Base-by-base conservation (phyloP, 1,140 invertebrate species). In the Pseudomyrmex flavicornis region DNA sequence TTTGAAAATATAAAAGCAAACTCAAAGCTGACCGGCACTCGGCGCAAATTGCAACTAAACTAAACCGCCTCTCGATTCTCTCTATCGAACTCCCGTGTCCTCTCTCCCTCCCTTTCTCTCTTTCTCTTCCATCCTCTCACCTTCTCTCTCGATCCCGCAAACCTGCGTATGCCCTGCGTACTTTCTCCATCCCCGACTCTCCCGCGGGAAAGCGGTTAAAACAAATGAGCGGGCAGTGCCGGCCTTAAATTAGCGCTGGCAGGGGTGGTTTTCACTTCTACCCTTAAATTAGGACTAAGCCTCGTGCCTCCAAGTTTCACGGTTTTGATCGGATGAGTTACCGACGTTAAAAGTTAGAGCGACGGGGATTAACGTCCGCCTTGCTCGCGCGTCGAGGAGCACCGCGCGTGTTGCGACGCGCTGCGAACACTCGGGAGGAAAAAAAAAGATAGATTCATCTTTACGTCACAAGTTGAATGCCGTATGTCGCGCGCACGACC, bases 271-370 rank as follows among this genome's bases (percentile, higher is more conserved):
- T 94, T 94, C 93, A 93, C 93, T 94, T 94, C 92, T 89, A 92
- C 93, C 93, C 93, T 94, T 93, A 94, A 94, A 94, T 94, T 94
- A 94, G 93, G 91, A 93, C 92, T 94, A 93, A 94, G 92, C 92
- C 89, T 90, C 83, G 77, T 91, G 90, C 90, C 87, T 91, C 86
- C 90, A 93, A 93, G 91, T 92, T 92, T 92, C 91, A 90, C 87
- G 87, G 92, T 91, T 87, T 93, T 92, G 92, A 93, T 93, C 91
- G 90, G 92, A 92, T 91, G 91, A 92, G 91, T 92, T 93, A 91
- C 85, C 87, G 85, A 73, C 76, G 86, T 83, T 91, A 86, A 89
- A 88, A 88, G 77, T 92, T 90, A 77, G 80, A 76, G 48, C 84
- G 72, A 82, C 83, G 52, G 12, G 66, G 44, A 85, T 85, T 82